phyloP scores from a whole-genome alignment of 2,797 vertebrate species.

The Neomorphus geoffroyi region DNA sequence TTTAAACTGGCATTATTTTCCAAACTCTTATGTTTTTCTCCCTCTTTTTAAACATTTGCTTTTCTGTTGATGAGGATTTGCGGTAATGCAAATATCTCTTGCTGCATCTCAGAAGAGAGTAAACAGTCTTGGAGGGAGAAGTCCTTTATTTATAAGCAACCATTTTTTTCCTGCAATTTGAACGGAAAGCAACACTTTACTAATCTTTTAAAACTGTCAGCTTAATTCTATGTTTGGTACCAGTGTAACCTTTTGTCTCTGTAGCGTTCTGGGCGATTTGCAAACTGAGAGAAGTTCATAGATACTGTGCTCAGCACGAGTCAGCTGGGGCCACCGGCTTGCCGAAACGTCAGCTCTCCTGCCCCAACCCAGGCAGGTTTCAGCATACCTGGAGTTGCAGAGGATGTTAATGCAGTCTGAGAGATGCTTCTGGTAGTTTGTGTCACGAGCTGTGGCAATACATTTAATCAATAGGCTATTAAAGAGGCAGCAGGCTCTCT shows the following conservation, averaged over 20 bases:
- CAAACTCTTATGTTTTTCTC: background rate
- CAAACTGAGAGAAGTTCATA: background rate
- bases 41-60: background rate
- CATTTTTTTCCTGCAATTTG: background rate
- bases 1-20: background rate
- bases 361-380: background rate
- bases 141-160: background rate
- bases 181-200: constrained; percentile 7
- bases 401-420: background rate
- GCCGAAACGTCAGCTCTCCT: background rate
- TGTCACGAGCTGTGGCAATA: background rate
- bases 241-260: background rate
- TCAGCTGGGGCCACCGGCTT: background rate
- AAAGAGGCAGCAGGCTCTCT: background rate
- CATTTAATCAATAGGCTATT: background rate
- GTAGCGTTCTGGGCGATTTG: background rate
- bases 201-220: background rate
- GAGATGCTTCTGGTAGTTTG: background rate
- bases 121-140: background rate
- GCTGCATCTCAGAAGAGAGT: background rate
- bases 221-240: background rate
- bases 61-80: background rate
- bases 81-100: background rate
- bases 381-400: background rate
- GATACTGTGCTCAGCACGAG: background rate